A percentile compares a stretch with the other conserved stretches of the same genome.
Conservation (phyloP, 2,113 vertebrate genomes). For the Barnardius zonarius region DNA sequence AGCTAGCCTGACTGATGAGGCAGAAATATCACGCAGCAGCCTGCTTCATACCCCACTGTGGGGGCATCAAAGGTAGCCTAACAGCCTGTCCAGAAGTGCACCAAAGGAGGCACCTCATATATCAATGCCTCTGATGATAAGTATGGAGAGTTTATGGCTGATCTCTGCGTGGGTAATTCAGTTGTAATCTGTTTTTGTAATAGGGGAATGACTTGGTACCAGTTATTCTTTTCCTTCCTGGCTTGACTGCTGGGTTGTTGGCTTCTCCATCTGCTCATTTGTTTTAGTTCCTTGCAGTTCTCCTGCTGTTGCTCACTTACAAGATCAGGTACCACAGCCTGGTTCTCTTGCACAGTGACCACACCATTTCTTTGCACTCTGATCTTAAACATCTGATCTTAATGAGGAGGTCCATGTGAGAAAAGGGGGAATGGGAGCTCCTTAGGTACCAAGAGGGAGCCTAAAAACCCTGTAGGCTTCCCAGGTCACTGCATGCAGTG, state of each 20-base stretch:
- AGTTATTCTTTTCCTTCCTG: neutral
- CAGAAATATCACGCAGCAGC: neutral
- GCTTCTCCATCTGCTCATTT: neutral
- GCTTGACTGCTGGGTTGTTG: neutral
- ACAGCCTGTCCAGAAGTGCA: neutral
- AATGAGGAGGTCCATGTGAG: neutral
- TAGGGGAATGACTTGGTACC: neutral
- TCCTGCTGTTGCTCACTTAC: neutral
- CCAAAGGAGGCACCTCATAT: neutral
- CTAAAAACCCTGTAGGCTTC: neutral
- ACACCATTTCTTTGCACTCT: neutral
- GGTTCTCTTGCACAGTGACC: neutral
- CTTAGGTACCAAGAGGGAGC: neutral
- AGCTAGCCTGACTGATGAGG: neutral
- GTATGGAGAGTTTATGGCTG: neutral
- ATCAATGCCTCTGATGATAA: neutral
- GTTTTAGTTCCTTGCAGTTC: neutral
- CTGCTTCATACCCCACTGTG: neutral
- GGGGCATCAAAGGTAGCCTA: neutral
- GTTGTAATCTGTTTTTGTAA: neutral
- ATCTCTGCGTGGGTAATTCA: neutral
- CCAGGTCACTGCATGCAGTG: neutral
- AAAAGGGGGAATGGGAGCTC: neutral
- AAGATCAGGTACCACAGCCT: neutral
- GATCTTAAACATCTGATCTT: neutral